Percentiles rank a stretch among this genome's conserved stretches.
These are phyloP conservation scores for Ceratosolen solmsi DNA, from an alignment of 1,140 invertebrate species.

Conservation along the genomic window DNA sequence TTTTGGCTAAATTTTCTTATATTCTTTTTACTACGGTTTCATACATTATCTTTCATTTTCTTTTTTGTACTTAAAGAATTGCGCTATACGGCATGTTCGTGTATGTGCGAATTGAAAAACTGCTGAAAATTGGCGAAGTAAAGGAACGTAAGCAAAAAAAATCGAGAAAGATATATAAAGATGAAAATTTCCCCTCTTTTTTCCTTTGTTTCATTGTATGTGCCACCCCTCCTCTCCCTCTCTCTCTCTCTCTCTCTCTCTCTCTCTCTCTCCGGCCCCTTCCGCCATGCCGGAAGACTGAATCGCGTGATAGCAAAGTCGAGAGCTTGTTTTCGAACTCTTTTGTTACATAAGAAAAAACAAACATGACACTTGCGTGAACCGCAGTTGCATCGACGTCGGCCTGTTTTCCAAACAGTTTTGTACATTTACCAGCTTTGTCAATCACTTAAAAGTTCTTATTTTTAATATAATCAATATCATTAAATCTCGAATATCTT, in stretches of 20 bases:
- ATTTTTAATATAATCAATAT: slow-evolving; percentile 23
- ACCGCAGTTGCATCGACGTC: neutral
- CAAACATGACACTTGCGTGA: slow-evolving; percentile 21
- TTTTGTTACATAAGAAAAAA: slow-evolving; percentile 10
- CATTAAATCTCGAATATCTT: neutral
- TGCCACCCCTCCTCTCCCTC: no score
- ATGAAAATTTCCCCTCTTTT: slow-evolving; percentile 1
- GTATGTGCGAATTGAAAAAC: slow-evolving; percentile 7
- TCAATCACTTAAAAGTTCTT: slow-evolving; percentile 3
- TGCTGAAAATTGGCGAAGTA: neutral
- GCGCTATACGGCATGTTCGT: neutral
- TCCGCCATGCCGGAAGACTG: neutral
- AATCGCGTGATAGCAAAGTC: slow-evolving; percentile 5
- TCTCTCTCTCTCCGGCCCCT: no score
- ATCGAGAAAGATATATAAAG: neutral
- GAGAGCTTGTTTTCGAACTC: slow-evolving; percentile 20
- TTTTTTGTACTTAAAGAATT: neutral
- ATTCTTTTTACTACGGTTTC: neutral
- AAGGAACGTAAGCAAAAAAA: neutral
- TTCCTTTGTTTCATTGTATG: neutral
- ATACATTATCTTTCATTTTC: neutral
- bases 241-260: no score
- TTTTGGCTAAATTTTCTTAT: neutral
- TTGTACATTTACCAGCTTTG: slow-evolving; percentile 26
- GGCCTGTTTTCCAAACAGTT: neutral